A percentile compares a stretch with the other conserved stretches of the same genome.
Evolutionary conservation across 2,797 vertebrate genomes (phyloP).

Genomic region (Pipistrellus nathusii): DNA sequence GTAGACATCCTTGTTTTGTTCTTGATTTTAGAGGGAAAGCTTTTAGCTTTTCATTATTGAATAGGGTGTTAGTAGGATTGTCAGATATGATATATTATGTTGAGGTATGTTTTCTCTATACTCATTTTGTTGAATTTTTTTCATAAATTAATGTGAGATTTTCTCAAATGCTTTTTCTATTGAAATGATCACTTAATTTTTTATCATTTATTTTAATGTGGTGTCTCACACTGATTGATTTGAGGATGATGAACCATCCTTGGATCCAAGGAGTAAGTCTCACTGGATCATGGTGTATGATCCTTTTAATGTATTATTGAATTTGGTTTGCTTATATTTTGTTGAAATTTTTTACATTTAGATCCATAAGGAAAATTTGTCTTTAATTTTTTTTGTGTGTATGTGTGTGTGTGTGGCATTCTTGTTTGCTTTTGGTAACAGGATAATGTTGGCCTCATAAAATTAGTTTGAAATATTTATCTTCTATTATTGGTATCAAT

Average conservation of each 20-base stretch:
- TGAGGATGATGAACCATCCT: background rate
- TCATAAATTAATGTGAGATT: background rate
- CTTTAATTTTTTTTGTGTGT: too few species aligned
- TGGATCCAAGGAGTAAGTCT: background rate
- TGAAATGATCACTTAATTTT: background rate
- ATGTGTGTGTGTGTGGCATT: too few species aligned
- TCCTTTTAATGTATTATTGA: background rate
- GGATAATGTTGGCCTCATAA: too few species aligned
- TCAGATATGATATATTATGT: background rate
- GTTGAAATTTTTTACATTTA: too few species aligned
- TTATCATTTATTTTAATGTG: background rate
- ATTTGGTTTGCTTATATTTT: background rate
- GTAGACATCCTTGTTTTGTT: background rate
- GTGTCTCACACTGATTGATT: background rate
- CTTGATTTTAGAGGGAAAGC: background rate
- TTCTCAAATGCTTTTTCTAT: background rate
- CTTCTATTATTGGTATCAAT: too few species aligned
- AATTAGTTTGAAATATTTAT: too few species aligned
- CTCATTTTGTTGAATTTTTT: background rate
- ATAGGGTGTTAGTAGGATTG: background rate
- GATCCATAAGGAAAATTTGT: too few species aligned
- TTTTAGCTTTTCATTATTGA: background rate
- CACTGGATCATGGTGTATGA: background rate
- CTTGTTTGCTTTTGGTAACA: too few species aligned
- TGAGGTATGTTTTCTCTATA: background rate